Conservation (phyloP, 2,888 invertebrate species). For the Tenthredo distinguenda region DNA sequence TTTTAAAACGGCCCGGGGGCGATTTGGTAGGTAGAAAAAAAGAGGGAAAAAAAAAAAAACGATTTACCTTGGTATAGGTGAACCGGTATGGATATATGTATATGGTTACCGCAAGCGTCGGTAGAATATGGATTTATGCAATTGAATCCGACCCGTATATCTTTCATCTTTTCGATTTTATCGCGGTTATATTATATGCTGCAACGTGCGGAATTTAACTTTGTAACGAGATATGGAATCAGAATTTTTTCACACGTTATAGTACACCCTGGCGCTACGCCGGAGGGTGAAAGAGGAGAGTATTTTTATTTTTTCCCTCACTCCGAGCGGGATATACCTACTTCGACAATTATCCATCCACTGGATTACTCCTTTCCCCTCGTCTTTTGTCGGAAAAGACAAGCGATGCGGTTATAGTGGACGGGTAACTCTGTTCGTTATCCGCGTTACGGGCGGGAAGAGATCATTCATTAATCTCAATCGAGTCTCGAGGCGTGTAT, state of each 20-base stretch:
- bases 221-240: constrained; percentile 20
- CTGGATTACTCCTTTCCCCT: background rate
- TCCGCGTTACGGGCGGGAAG: background rate
- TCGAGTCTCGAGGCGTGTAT: constrained; percentile 5
- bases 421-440: background rate
- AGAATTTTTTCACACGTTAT: constrained; percentile 2
- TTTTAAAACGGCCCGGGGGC: background rate
- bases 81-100: background rate
- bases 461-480: constrained; percentile 39
- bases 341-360: background rate
- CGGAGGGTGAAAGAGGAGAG: background rate
- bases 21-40: no score
- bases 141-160: constrained; percentile 23
- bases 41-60: no score
- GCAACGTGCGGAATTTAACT: background rate
- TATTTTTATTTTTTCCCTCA: background rate
- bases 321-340: background rate
- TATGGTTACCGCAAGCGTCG: background rate
- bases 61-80: background rate
- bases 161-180: constrained; percentile 33
- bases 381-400: background rate
- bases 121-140: constrained; percentile 28
- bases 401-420: background rate
- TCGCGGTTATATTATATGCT: background rate
- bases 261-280: no score